Evolutionary conservation across 2,113 vertebrate species (phyloP).

Genomic region (Gallinago media): DNA sequence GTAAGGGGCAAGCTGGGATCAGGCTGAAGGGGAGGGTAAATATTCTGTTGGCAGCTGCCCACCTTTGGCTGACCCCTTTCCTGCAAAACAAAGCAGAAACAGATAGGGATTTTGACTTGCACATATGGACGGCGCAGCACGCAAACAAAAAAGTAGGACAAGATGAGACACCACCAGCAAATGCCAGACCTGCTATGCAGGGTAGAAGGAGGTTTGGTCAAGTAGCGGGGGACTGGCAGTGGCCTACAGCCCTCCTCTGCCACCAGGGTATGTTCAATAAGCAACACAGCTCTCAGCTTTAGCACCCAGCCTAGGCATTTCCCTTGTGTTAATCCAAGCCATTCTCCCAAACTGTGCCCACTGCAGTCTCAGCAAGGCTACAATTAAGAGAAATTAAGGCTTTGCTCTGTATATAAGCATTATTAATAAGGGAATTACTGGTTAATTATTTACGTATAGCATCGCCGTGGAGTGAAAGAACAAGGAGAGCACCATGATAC

Average conservation of each 20-base stretch:
- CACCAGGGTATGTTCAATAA: neutral
- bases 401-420: slow-evolving; percentile 53
- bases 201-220: neutral
- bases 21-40: neutral
- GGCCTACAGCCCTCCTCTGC: neutral
- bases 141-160: neutral
- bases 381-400: slow-evolving; percentile 73
- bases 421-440: slow-evolving; percentile 59
- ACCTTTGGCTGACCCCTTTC: neutral
- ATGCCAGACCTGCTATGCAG: neutral
- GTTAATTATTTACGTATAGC: slow-evolving; percentile 68
- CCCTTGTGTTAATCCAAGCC: neutral
- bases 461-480: slow-evolving; percentile 42
- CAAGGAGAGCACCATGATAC: neutral
- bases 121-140: neutral
- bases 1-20: neutral
- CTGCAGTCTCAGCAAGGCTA: slow-evolving; percentile 51
- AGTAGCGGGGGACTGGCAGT: neutral
- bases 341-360: neutral
- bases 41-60: neutral
- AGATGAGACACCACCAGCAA: neutral
- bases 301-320: neutral
- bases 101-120: neutral
- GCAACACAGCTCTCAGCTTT: neutral
- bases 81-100: neutral